Evolutionary conservation across 2,888 invertebrate species (phyloP), one percentile per base, ranked within the genome.

Genomic region (Sarcophaga variegata): DNA sequence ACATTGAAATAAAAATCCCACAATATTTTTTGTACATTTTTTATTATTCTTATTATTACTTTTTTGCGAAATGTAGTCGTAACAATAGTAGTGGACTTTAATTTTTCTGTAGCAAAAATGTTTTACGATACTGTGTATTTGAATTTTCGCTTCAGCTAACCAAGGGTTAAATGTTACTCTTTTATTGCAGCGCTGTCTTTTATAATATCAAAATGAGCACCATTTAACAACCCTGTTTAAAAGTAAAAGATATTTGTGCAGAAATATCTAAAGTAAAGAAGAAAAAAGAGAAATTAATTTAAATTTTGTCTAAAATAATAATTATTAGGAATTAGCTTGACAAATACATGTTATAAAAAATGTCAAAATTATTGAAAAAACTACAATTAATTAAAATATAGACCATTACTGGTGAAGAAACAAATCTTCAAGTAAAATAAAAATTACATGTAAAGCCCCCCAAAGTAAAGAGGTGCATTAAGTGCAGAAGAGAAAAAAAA

Each of bases 401-500:
- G 1, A n/a, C 49, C 63, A 45, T 11, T 27, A 25, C 17, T 25
- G 17, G 22, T 22, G 17, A 14, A n/a, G 17, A 11, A 81, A 60
- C 2, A 12, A 67, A 69, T 54, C 0, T 25, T 20, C 27, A 17
- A 14, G 59, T 67, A 14, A 22, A 54, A 64, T 69, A 69, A 64
- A 49, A 70, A 22, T 62, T 72, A 0, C 11, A 54, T 78, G 69
- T 20, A 77, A 25, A 45, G 47, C n/a, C 14, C 66, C 14, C 17
- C 80, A 62, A 83, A 75, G 71, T 79, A 67, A 83, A 79, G 37
- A 37, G 14, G 54, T 81, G 80, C 71, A 86, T 81, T 76, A n/a
- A 80, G 75, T 71, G 78, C 81, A 85, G 49, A 83, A 67, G 63
- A 72, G 49, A 75, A 79, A 85, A 85, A 85, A 89, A 89, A 88